A percentile compares a stretch with the other conserved stretches of the same genome.
phyloP scores from a whole-genome alignment of 2,797 vertebrate species.

The Pelochelys cantorii region DNA sequence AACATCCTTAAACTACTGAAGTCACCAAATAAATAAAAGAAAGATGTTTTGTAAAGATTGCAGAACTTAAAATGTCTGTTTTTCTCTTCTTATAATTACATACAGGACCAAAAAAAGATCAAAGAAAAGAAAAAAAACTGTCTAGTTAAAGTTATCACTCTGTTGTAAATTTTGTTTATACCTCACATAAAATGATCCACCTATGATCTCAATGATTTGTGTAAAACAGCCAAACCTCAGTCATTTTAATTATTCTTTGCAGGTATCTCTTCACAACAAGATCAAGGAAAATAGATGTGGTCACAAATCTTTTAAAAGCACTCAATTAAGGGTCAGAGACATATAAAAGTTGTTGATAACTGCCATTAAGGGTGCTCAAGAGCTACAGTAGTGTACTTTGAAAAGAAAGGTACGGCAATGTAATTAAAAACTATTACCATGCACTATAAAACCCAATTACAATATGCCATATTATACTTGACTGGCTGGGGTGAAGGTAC shows the following conservation, averaged over 20 bases:
- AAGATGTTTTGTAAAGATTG: background rate
- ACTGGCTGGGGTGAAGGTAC: background rate
- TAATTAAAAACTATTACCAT: conserved; percentile 20
- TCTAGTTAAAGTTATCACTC: background rate
- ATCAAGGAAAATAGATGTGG: conserved; percentile 24
- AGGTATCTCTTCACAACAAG: background rate
- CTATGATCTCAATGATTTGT: conserved; percentile 13
- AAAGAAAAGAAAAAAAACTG: background rate
- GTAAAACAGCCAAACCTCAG: conserved; percentile 9
- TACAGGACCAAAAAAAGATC: background rate
- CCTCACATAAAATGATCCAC: conserved; percentile 12
- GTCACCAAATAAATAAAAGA: background rate
- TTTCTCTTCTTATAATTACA: background rate
- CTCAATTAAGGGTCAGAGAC: conserved; percentile 10
- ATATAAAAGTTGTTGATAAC: conserved; percentile 13
- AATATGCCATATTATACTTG: background rate
- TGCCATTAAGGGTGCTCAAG: conserved; percentile 9
- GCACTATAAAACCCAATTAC: background rate
- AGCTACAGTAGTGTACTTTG: background rate
- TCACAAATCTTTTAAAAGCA: conserved; percentile 26
- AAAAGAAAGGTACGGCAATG: conserved; percentile 6
- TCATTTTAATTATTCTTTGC: conserved; percentile 17
- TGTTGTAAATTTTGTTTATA: conserved; percentile 34
- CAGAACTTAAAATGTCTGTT: background rate
- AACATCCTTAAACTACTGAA: background rate